Percentiles rank a stretch among this genome's conserved stretches.
Conservation (phyloP, 2,113 vertebrate genomes). For the Donacobius atricapilla region DNA sequence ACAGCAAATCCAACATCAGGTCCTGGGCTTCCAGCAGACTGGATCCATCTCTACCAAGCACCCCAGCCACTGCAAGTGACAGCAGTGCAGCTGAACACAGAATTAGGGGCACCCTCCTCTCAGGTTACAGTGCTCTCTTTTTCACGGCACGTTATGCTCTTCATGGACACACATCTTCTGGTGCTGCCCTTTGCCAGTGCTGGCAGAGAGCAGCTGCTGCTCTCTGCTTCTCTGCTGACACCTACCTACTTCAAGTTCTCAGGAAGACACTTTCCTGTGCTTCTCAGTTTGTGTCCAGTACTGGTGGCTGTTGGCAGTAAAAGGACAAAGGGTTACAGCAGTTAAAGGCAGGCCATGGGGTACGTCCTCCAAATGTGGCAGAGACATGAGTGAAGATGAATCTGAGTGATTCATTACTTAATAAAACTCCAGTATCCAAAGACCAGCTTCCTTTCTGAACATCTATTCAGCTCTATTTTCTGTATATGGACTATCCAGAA, state of each 20-base stretch:
- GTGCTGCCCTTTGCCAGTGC: background rate
- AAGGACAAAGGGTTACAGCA: background rate
- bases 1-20: background rate
- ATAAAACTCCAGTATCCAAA: background rate
- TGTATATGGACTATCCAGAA: background rate
- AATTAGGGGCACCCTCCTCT: background rate
- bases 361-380: background rate
- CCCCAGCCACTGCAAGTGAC: background rate
- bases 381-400: background rate
- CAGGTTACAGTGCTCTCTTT: background rate
- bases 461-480: background rate
- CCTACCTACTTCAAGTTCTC: background rate
- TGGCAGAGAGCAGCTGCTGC: background rate
- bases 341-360: background rate
- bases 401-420: background rate
- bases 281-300: background rate
- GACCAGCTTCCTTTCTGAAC: background rate
- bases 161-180: background rate
- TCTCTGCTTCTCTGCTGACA: background rate
- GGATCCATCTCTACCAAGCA: background rate
- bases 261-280: background rate
- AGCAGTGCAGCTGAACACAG: fast-evolving
- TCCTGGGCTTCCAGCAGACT: background rate
- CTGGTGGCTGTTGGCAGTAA: background rate
- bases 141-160: background rate